Evolutionary conservation across 2,797 vertebrate genomes (phyloP), one percentile per base, ranked within the genome.

Genomic region (Leuciscus waleckii): DNA sequence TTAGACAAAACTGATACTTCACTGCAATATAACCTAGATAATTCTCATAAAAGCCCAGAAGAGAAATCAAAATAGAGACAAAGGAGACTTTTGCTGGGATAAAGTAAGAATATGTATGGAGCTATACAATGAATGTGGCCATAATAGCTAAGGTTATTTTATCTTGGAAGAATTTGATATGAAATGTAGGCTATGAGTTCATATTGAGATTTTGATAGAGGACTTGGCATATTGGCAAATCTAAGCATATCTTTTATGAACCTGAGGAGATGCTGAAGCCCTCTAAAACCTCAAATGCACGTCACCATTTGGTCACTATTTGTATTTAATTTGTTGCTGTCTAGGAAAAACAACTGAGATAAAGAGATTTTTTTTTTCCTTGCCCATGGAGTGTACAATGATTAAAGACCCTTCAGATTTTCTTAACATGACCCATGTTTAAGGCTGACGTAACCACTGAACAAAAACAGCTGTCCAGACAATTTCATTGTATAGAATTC

Each of bases 321-420:
- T 54, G 56, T 26, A 8, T 29, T 58, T 26, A 58, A 82, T 73
- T 29, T 0, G 26, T 35, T 35, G 21, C 13, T 54, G 7, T 17
- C 21, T n/a, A 8, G 35, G 29, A 54, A 35, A 80, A 80, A 67
- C 19, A 35, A 17, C 17, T 21, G 26, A 74, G 43, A 29, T 73
- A 8, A 46, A 51, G 43, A 7, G 43, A 7, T 46, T 71, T 56
- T 29, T 29, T 29, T 29, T 16, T 51, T n/a, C 11, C 8, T 1
- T 26, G 16, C 54, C 14, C 21, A 11, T 82, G 69, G 39, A 73
- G 21, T 61, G 21, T 58, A 23, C 7, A 73, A 32, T 82, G 81
- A 82, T 82, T 73, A 82, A 61, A 26, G 63, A 78, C 79, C 35
- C 49, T 39, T 81, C 63, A 35, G 35, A 32, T 77, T 69, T 56